Percentiles rank a stretch among this genome's conserved stretches.
Conservation (phyloP, 2,888 invertebrate genomes). For the Onchidella celtica region DNA sequence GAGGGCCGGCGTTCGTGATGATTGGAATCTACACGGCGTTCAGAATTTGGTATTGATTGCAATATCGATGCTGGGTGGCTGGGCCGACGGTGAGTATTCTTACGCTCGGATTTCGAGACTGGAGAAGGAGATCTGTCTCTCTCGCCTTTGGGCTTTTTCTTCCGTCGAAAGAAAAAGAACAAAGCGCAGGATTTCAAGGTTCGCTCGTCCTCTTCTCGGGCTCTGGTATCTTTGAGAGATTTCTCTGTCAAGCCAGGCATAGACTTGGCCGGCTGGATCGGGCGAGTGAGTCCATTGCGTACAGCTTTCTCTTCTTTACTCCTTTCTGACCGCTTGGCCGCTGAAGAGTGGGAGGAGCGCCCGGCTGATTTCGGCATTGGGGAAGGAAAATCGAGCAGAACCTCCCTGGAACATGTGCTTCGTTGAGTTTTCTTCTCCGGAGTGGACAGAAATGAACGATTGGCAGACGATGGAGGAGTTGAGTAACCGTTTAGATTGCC, state of each 20-base stretch:
- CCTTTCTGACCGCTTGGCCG: slow-evolving; percentile 6
- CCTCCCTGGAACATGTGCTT: slow-evolving; percentile 2
- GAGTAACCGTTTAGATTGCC: background rate
- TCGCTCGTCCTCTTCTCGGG: slow-evolving; percentile 3
- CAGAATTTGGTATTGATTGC: slow-evolving; percentile 14
- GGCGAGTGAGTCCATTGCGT: background rate
- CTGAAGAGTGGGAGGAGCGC: background rate
- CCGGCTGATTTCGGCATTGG: slow-evolving; percentile 32
- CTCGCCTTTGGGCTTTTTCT: slow-evolving; percentile 2
- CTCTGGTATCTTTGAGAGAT: background rate
- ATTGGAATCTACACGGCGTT: background rate
- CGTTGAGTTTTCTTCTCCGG: background rate
- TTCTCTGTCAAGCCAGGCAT: background rate
- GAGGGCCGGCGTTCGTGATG: slow-evolving; percentile 6
- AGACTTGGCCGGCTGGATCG: background rate
- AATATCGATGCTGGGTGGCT: background rate
- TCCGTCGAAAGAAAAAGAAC: slow-evolving; percentile 19
- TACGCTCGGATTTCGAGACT: background rate
- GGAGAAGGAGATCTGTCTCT: slow-evolving; percentile 23
- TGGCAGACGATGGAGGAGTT: background rate
- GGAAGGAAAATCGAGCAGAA: background rate
- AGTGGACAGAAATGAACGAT: background rate
- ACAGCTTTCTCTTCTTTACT: background rate
- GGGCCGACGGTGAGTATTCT: background rate
- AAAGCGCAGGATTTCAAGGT: slow-evolving; percentile 18